phyloP scores from a whole-genome alignment of 1,140 invertebrate species.

The Drosophila sproati region DNA sequence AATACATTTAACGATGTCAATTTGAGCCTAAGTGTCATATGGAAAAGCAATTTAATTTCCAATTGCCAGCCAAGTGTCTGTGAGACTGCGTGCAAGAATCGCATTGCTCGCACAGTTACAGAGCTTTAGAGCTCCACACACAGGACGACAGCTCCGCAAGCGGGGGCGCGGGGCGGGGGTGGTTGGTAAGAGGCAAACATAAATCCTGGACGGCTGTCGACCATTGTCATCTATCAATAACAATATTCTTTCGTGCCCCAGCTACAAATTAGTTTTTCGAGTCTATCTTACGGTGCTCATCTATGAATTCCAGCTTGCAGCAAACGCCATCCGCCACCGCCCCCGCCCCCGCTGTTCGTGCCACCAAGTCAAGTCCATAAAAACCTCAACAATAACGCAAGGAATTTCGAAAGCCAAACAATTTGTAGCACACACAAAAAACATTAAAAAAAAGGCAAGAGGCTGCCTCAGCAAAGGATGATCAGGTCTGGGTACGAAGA shows the following conservation, averaged over 20 bases:
- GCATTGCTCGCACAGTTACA: constrained; percentile 5
- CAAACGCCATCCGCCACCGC: background rate
- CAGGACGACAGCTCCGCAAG: background rate
- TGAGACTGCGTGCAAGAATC: constrained; percentile 28
- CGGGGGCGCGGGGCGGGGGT: background rate
- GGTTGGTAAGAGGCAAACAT: constrained; percentile 23
- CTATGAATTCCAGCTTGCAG: constrained; percentile 27
- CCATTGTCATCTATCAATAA: constrained; percentile 73
- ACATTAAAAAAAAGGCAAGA: constrained; percentile 46
- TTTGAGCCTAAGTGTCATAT: constrained; percentile 56
- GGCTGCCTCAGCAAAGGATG: constrained; percentile 20
- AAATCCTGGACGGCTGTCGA: constrained; percentile 39
- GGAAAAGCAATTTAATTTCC: constrained; percentile 67
- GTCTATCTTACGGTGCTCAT: constrained; percentile 65
- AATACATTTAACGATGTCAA: constrained; percentile 56
- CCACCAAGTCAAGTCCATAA: constrained; percentile 59
- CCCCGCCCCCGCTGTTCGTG: background rate
- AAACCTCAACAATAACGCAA: constrained; percentile 75
- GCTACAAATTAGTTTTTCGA: constrained; percentile 75
- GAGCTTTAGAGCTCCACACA: background rate
- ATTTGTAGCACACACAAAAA: constrained; percentile 79
- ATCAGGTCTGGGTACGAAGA: constrained; percentile 10
- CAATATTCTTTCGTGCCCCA: constrained; percentile 63
- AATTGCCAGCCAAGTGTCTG: constrained; percentile 47
- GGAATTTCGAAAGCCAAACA: constrained; percentile 78